Evolutionary conservation across 2,888 invertebrate species (phyloP), one percentile per base, ranked within the genome.

Genomic region (Linyphia triangularis): DNA sequence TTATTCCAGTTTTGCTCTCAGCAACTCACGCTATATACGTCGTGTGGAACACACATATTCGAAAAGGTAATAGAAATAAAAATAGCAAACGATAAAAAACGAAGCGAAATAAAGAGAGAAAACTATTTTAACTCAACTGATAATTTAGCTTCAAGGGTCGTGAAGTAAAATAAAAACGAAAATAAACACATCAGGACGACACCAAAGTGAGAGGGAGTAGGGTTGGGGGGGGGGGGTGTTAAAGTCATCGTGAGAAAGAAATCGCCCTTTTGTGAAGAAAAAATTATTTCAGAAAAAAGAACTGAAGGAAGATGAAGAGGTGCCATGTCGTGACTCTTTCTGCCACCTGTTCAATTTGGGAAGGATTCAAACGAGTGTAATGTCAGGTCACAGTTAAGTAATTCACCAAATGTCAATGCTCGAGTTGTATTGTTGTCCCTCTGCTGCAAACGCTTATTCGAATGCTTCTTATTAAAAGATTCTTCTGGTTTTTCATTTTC

Each of bases 91-190:
- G 37, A 77, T 16, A 0, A n/a, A 79, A n/a, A 16, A 33, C n/a
- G 65, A 51, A 67, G 19, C 3, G 61, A 77, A 63, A 26, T 33
- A 5, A 19, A 16, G 19, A 79, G 51, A 81, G 19, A 79, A 65
- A 81, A 81, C 81, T 81, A 81, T 72, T 82, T 63, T 59, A 81
- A 70, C 70, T 81, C 61, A 82, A 51, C 82, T 72, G 72, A 82
- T 82, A 82, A 82, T 82, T 82, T 82, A 81, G 69, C 51, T 22
- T 70, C n/a, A 51, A 59, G 26, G 69, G 33, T 81, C 81, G 81
- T 81, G 81, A 81, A 16, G 69, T 9, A 33, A 63, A 73, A 57
- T 19, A 30, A 33, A 33, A 22, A 59, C 10, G 10, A 26, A 19
- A 73, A 59, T 33, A 43, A 57, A 28, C 40, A 30, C 63, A 43